Conservation (phyloP, 2,797 vertebrate species). For the Megalops cyprinoides region DNA sequence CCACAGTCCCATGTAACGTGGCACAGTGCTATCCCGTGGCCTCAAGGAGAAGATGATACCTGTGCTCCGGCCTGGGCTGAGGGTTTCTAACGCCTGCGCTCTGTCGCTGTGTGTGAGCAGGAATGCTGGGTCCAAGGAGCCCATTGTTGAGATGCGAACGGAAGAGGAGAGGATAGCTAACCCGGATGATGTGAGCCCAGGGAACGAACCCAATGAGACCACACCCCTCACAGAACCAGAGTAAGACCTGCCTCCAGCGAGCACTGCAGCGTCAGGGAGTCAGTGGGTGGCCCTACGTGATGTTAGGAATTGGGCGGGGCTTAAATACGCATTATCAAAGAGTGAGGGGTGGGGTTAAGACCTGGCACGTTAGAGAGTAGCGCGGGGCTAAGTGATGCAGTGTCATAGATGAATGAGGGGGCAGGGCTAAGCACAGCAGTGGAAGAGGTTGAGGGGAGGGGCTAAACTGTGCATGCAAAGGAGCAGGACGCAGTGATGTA, state of each 20-base stretch:
- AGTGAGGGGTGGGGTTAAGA: too few species aligned
- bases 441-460: background rate
- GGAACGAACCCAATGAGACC: constrained; percentile 85
- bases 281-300: too few species aligned
- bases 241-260: constrained; percentile 66
- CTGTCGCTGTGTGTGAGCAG: constrained; percentile 57
- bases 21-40: too few species aligned
- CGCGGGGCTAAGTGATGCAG: too few species aligned
- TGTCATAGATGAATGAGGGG: too few species aligned
- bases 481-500: too few species aligned
- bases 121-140: constrained; percentile 85
- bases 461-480: too few species aligned
- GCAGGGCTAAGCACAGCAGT: background rate
- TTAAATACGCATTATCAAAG: too few species aligned
- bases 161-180: constrained; percentile 81
- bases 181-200: constrained; percentile 81
- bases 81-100: constrained; percentile 31
- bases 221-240: constrained; percentile 87
- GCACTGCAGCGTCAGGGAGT: background rate
- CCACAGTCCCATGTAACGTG: background rate
- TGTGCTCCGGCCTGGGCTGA: background rate
- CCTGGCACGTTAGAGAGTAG: too few species aligned
- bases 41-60: background rate
- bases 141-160: constrained; percentile 85
- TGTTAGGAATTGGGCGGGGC: too few species aligned